Conservation (phyloP, 1,140 invertebrate genomes). For the Drosophila oshimai region DNA sequence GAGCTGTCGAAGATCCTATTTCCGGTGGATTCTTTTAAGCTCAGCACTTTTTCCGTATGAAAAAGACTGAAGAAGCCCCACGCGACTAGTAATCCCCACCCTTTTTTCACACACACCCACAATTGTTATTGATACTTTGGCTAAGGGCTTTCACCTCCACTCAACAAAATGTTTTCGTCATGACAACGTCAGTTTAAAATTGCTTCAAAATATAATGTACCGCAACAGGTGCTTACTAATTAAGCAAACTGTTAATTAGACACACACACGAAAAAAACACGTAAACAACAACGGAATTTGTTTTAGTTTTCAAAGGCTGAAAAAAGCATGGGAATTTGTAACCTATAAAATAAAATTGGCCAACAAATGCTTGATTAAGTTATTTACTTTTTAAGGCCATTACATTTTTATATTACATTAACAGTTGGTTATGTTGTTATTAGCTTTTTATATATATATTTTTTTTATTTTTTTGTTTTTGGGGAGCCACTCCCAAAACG, state of each 20-base stretch:
- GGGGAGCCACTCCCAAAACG: conserved; percentile 75
- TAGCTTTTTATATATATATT: conserved; percentile 11
- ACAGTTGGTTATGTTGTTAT: conserved; percentile 33
- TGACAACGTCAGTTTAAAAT: conserved; percentile 35
- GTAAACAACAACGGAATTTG: conserved; percentile 47
- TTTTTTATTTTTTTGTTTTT: conserved; percentile 59
- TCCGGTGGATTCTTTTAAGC: not conserved
- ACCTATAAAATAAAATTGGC: conserved; percentile 4
- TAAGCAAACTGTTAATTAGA: conserved; percentile 53
- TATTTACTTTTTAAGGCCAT: not conserved
- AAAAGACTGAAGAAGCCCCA: conserved; percentile 57
- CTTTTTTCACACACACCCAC: conserved; percentile 36
- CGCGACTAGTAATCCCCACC: conserved; percentile 21
- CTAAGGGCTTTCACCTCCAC: conserved; percentile 70
- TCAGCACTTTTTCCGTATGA: conserved; percentile 37
- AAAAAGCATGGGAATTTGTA: conserved; percentile 2
- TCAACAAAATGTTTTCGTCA: conserved; percentile 45
- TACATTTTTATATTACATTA: conserved; percentile 1
- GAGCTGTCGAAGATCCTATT: conserved; percentile 31
- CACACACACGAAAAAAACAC: conserved; percentile 11
- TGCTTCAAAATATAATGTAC: conserved; percentile 15
- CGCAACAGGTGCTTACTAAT: conserved; percentile 66
- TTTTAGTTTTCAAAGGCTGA: conserved; percentile 39
- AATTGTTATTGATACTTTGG: conserved; percentile 66
- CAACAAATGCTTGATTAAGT: not conserved